Evolutionary conservation across 2,888 invertebrate genomes (phyloP).

Genomic region (Drosophila meridionalis): DNA sequence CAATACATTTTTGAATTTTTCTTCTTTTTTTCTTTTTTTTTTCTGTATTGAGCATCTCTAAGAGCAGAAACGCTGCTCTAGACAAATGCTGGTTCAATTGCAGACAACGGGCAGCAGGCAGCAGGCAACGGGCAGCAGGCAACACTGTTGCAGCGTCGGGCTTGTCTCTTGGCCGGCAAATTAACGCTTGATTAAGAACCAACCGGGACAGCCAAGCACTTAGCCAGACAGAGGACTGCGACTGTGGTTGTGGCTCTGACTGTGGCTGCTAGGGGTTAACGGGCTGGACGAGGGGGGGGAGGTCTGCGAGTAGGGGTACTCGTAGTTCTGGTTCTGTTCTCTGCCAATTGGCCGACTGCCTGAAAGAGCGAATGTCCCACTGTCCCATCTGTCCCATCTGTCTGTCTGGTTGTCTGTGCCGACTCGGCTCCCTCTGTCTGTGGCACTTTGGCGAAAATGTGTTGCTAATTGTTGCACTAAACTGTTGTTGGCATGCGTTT

Average conservation of each 20-base stretch:
- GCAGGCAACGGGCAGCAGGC: conserved; percentile 4
- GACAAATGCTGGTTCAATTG: conserved; percentile 13
- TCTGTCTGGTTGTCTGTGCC: conserved; percentile 1
- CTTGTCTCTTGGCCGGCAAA: conserved; percentile 61
- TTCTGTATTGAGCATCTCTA: background rate
- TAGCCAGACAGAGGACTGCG: conserved; percentile 35
- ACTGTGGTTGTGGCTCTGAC: background rate
- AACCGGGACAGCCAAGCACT: conserved; percentile 43
- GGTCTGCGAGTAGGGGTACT: conserved; percentile 10
- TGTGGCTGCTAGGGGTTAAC: background rate
- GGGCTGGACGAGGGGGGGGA: background rate
- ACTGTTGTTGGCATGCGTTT: conserved; percentile 80
- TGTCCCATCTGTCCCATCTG: conserved; percentile 16
- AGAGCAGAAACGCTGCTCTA: background rate
- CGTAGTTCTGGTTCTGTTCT: conserved; percentile 30
- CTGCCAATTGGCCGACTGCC: conserved; percentile 21
- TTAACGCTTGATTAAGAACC: conserved; percentile 74
- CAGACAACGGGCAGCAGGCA: background rate
- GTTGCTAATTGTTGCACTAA: conserved; percentile 79
- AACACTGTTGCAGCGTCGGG: conserved; percentile 48
- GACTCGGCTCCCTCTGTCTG: conserved; percentile 19
- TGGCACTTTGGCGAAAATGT: conserved; percentile 76
- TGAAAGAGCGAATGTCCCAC: conserved; percentile 24
- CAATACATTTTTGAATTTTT: conserved; percentile 1
- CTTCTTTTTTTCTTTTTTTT: background rate